Conservation (phyloP, 2,113 vertebrate genomes). For the Bothrops jararaca region DNA sequence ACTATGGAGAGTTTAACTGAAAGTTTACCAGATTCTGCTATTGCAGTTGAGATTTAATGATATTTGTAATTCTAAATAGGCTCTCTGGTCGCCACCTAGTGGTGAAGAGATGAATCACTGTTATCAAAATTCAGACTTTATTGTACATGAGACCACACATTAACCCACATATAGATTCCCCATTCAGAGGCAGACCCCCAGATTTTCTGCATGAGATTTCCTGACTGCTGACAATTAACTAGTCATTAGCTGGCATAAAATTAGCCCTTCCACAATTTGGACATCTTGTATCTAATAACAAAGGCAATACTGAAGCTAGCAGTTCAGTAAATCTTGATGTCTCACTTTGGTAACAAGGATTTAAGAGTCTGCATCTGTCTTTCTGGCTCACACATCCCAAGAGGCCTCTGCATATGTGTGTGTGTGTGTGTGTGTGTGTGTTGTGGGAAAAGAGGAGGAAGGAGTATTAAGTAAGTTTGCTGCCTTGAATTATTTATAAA, state of each 20-base stretch:
- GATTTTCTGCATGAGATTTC: neutral
- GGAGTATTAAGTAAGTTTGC: neutral
- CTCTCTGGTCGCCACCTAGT: slow-evolving; percentile 1
- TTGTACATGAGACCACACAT: neutral
- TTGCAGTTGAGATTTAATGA: neutral
- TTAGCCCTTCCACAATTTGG: neutral
- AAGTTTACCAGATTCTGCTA: neutral
- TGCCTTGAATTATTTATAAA: neutral
- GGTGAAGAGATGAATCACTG: neutral
- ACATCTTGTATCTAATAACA: neutral
- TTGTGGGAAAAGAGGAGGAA: neutral
- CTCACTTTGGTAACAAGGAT: neutral
- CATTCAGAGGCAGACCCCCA: no score
- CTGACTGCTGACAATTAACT: neutral
- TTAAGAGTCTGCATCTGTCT: neutral
- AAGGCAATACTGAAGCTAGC: neutral
- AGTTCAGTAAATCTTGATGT: neutral
- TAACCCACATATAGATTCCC: neutral
- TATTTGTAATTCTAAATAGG: neutral
- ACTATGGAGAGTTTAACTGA: neutral
- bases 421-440: neutral
- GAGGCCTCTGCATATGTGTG: neutral
- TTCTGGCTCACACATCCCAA: neutral
- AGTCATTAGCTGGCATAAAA: neutral
- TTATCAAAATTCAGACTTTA: neutral